A percentile compares a stretch with the other conserved stretches of the same genome.
phyloP scores from a whole-genome alignment of 2,113 vertebrate genomes.

The Tylochromis polylepis region DNA sequence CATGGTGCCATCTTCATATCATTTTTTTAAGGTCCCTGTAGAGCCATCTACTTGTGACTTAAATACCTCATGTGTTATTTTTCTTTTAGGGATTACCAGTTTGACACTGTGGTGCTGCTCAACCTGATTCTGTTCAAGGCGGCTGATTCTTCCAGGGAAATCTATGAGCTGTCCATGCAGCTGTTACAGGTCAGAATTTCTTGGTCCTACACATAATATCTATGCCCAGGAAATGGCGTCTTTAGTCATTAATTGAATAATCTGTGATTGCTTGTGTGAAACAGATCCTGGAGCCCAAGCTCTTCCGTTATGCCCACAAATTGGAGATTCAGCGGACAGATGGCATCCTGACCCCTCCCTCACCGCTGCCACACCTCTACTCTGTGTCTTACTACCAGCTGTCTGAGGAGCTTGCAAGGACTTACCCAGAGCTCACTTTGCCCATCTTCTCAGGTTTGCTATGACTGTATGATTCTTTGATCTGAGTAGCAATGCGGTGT shows the following conservation, averaged over 20 bases:
- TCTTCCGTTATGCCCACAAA: conserved; percentile 98
- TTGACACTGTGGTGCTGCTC: conserved; percentile 96
- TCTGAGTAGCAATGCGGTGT: neutral
- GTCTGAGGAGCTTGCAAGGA: conserved; percentile 93
- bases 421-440: conserved; percentile 93
- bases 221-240: fast-evolving
- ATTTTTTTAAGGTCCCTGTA: neutral
- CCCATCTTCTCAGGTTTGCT: conserved; percentile 93
- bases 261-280: neutral
- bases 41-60: neutral
- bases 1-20: neutral
- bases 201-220: neutral
- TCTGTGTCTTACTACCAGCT: conserved; percentile 95
- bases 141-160: conserved; percentile 92
- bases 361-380: conserved; percentile 91
- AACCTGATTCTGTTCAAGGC: conserved; percentile 98
- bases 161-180: conserved; percentile 98
- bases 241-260: neutral
- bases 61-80: neutral
- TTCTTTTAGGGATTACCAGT: conserved; percentile 90
- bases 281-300: conserved; percentile 96
- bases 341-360: conserved; percentile 87
- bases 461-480: neutral
- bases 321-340: conserved; percentile 91
- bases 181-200: conserved; percentile 84